phyloP scores from a whole-genome alignment of 1,140 invertebrate species.

The Stegodyphus dumicola region DNA sequence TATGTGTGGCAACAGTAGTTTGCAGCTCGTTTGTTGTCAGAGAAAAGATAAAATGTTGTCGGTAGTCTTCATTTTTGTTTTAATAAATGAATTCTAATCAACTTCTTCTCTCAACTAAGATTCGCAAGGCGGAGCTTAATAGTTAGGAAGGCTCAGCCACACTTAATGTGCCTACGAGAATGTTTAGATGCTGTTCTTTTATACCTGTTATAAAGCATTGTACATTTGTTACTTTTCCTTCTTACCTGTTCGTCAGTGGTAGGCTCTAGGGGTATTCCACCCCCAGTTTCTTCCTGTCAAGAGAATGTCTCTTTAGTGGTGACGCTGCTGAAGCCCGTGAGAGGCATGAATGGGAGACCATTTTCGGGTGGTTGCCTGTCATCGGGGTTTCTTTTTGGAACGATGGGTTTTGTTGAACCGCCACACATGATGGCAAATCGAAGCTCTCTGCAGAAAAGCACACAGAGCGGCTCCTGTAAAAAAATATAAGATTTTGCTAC shows the following conservation, averaged over 20 bases:
- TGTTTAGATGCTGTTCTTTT: too few relatives aligned
- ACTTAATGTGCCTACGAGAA: too few relatives aligned
- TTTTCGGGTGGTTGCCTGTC: constrained; percentile 54
- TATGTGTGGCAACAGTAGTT: too few relatives aligned
- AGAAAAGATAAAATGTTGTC: too few relatives aligned
- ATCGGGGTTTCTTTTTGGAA: constrained; percentile 37
- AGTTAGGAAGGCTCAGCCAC: too few relatives aligned
- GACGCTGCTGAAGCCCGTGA: constrained; percentile 59
- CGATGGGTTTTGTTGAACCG: constrained; percentile 76
- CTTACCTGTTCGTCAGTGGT: constrained; percentile 38
- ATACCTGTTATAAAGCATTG: too few relatives aligned
- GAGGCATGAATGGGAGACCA: constrained; percentile 63
- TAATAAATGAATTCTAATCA: too few relatives aligned
- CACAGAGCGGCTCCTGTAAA: constrained; percentile 64
- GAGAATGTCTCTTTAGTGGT: constrained; percentile 60
- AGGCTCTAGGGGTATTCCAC: constrained; percentile 43
- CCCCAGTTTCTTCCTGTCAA: constrained; percentile 60
- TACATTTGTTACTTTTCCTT: too few relatives aligned
- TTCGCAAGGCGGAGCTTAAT: too few relatives aligned
- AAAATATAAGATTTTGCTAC: neutral
- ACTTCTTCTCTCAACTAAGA: too few relatives aligned
- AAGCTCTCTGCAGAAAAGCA: constrained; percentile 72
- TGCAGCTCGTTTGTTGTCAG: too few relatives aligned
- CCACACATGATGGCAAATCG: constrained; percentile 81
- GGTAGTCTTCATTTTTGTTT: too few relatives aligned